Conservation (phyloP, 2,797 vertebrate species). For the Molossus alvarezi region DNA sequence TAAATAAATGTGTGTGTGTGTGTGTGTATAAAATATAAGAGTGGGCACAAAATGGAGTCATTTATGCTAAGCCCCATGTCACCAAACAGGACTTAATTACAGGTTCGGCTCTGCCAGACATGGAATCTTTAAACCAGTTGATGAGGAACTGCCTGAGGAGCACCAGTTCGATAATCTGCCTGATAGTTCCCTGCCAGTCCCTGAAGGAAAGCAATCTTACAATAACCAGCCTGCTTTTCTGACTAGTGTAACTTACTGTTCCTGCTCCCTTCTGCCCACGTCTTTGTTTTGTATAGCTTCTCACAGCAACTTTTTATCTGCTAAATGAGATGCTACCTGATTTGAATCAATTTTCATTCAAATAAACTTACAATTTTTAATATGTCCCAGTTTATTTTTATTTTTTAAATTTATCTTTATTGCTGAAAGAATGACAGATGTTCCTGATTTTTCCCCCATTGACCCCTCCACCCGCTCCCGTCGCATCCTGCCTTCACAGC, state of each 20-base stretch:
- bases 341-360: not conserved
- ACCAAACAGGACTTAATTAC: slow-evolving; percentile 12
- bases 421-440: too few species aligned
- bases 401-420: too few species aligned
- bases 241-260: not conserved
- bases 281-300: not conserved
- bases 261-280: not conserved
- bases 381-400: not conserved
- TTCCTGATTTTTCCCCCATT: too few species aligned
- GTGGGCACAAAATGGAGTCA: not conserved
- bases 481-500: too few species aligned
- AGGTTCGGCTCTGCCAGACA: not conserved
- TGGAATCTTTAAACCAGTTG: not conserved
- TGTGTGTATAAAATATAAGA: not conserved
- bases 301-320: not conserved
- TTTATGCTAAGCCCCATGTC: not conserved
- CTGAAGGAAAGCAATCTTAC: not conserved
- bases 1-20: too few species aligned
- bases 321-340: not conserved
- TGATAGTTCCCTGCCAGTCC: not conserved
- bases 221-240: not conserved
- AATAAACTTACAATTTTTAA: not conserved
- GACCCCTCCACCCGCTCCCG: too few species aligned
- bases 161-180: not conserved
- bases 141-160: not conserved